phyloP scores from a whole-genome alignment of 2,113 vertebrate genomes.

The Piprites chloris region DNA sequence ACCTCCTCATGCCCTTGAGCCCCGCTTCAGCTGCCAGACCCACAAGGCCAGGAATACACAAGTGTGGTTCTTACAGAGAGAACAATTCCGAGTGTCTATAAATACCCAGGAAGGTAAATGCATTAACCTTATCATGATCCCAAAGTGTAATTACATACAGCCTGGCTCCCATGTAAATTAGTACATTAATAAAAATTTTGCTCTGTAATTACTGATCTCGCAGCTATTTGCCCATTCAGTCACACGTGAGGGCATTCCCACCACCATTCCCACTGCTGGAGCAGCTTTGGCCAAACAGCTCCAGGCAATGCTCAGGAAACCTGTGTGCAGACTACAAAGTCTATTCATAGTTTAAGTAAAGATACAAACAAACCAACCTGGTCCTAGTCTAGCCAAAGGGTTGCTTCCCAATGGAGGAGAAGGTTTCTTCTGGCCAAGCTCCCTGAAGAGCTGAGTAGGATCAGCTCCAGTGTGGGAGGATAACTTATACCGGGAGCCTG shows the following conservation, averaged over 20 bases:
- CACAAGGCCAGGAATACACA: fast-evolving
- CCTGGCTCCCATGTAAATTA: slow-evolving; percentile 47
- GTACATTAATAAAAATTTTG: slow-evolving; percentile 61
- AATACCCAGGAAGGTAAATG: slow-evolving; percentile 30
- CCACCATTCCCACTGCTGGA: not conserved
- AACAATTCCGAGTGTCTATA: not conserved
- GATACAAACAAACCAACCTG: not conserved
- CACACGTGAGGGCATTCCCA: not conserved
- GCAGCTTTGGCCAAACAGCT: not conserved
- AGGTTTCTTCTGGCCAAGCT: not conserved
- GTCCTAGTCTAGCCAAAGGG: not conserved
- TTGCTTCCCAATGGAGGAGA: not conserved
- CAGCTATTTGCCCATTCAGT: slow-evolving; percentile 9
- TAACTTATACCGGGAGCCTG: not conserved
- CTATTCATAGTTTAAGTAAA: not conserved
- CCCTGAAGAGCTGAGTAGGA: not conserved
- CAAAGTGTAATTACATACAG: slow-evolving; percentile 44
- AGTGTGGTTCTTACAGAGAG: not conserved
- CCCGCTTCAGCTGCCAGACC: fast-evolving
- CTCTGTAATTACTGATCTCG: slow-evolving; percentile 22
- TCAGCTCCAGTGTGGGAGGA: not conserved
- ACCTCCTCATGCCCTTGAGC: fast-evolving
- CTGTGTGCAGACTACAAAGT: not conserved
- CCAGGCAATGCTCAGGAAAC: not conserved
- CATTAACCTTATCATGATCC: slow-evolving; percentile 63